Evolutionary conservation across 2,888 invertebrate genomes (phyloP).

Genomic region (Sphecodes monilicornis): DNA sequence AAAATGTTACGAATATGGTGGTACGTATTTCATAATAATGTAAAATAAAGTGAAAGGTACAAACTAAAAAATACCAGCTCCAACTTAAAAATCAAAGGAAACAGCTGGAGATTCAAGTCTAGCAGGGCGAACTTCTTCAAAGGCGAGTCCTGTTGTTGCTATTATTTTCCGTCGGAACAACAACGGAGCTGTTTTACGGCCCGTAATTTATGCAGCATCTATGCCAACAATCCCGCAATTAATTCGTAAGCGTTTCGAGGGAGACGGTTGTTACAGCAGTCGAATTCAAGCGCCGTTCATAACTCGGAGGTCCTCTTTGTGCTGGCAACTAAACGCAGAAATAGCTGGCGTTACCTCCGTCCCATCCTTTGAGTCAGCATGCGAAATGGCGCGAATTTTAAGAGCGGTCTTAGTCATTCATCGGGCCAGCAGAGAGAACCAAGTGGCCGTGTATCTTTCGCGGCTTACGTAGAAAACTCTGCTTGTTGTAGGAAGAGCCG

Average conservation of each 20-base stretch:
- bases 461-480: slow-evolving; percentile 29
- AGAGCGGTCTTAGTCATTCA: slow-evolving; percentile 71
- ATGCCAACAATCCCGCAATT: slow-evolving; percentile 2
- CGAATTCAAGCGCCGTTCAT: slow-evolving; percentile 38
- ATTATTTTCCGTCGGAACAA: neutral
- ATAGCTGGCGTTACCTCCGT: slow-evolving; percentile 68
- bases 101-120: neutral
- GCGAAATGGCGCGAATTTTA: slow-evolving; percentile 65
- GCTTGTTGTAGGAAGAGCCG: slow-evolving; percentile 26
- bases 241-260: slow-evolving; percentile 6
- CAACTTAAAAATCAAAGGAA: neutral
- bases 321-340: slow-evolving; percentile 59
- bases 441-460: slow-evolving; percentile 18
- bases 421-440: slow-evolving; percentile 37
- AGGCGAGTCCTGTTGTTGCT: neutral
- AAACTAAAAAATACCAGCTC: neutral
- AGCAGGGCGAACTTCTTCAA: neutral
- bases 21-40: neutral
- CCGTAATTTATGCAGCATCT: neutral
- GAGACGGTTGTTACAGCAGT: neutral
- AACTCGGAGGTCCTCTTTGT: slow-evolving; percentile 64
- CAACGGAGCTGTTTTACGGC: neutral
- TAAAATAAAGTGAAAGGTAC: neutral
- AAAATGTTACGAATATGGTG: neutral
- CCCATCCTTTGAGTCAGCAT: slow-evolving; percentile 67